Evolutionary conservation across 2,888 invertebrate species (phyloP), one percentile per base, ranked within the genome.

Genomic region (Leptothorax acervorum): DNA sequence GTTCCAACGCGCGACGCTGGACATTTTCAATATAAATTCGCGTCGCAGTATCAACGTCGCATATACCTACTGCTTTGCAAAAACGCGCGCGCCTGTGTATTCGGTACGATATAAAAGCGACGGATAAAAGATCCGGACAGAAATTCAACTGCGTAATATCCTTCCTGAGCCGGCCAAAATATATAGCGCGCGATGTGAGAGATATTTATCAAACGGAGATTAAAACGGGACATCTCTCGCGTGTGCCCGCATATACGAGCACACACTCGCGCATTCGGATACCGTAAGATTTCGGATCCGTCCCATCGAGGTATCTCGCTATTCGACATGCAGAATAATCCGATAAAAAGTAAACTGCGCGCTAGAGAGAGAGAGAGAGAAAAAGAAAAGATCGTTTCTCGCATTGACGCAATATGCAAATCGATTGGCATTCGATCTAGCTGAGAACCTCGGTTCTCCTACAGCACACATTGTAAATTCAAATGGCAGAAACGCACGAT

Each of bases 181-280:
- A 51, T 42, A 48, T 31, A 57, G 18, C n/a, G 53, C 35, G 23
- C 28, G 12, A 11, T 6, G 15, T 8, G 45, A 62, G 48, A 78
- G 88, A 90, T 85, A 85, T 87, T 88, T 87, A 90, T 90, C 89
- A 63, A 63, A 75, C 68, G n/a, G 76, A 86, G 89, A 90, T 90
- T 88, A 88, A 87, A 90, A 90, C 89, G 89, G 89, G 68, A 90
- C 85, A 85, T 75, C 63, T 75, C 63, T 31, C 55, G 73, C 74
- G 63, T 85, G 42, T 90, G 60, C 39, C n/a, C 57, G 35, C 45
- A 82, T 57, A 53, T 18, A 81, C 55, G 45, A 15, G 62, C 15
- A 6, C 31, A 65, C 28, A 57, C 63, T 6, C 73, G 83, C 66
- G 23, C n/a, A 76, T 63, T 57, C 53, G 76, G n/a, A 86, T 88